A percentile compares a stretch with the other conserved stretches of the same genome.
Conservation (phyloP, 2,888 invertebrate species). For the Drosophila subquinaria region DNA sequence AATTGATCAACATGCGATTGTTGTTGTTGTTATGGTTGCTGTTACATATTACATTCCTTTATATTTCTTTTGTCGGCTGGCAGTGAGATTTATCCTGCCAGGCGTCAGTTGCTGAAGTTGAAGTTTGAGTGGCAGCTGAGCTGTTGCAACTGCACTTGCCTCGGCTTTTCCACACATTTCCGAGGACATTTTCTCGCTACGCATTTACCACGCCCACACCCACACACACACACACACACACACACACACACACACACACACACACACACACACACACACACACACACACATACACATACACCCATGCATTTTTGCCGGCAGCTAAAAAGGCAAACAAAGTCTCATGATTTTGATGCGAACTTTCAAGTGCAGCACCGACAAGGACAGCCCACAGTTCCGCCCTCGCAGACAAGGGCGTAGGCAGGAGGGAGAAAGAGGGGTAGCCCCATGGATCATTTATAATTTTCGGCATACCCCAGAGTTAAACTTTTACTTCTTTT, state of each 20-base stretch:
- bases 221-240: conserved; percentile 9
- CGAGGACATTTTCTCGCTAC: conserved; percentile 34
- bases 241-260: not conserved
- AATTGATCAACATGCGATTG: conserved; percentile 35
- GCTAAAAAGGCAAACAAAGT: conserved; percentile 48
- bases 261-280: too few species aligned
- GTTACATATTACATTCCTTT: conserved; percentile 14
- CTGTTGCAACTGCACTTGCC: conserved; percentile 45
- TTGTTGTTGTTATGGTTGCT: conserved; percentile 11
- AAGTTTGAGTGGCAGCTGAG: conserved; percentile 18
- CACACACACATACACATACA: not conserved
- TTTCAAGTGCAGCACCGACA: conserved; percentile 55
- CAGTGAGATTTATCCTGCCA: conserved; percentile 4
- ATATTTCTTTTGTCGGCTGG: not conserved
- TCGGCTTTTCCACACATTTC: conserved; percentile 19
- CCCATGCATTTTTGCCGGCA: conserved; percentile 22
- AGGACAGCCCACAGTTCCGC: conserved; percentile 13
- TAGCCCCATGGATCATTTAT: too few species aligned
- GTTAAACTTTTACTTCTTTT: too few species aligned
- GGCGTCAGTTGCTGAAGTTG: conserved; percentile 13
- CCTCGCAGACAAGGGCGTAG: not conserved
- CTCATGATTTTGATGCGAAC: conserved; percentile 63
- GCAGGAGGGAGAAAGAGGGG: not conserved
- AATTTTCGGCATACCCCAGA: too few species aligned
- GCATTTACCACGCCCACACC: conserved; percentile 14